Conservation (phyloP, 2,113 vertebrate species). For the Takifugu bimaculatus region DNA sequence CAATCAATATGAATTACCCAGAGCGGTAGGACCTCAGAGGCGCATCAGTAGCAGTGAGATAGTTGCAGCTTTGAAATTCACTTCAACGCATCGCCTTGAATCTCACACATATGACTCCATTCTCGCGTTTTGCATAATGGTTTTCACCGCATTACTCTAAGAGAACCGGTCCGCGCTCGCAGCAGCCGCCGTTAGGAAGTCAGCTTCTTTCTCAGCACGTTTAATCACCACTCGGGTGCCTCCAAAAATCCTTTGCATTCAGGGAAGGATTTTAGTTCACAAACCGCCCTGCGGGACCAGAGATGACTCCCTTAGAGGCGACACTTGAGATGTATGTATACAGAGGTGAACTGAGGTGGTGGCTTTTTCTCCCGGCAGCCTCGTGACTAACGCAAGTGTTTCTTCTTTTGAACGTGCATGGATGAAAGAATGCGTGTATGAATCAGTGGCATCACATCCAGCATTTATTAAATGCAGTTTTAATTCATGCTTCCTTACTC, state of each 20-base stretch:
- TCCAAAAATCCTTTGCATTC: slow-evolving; percentile 3
- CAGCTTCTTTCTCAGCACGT: slow-evolving; percentile 11
- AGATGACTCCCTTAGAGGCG: neutral
- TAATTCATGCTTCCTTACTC: no score
- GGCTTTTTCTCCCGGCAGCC: no score
- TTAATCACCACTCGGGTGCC: slow-evolving; percentile 11
- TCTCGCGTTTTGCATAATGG: slow-evolving; percentile 43
- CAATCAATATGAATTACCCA: slow-evolving; percentile 75
- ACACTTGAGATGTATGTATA: neutral
- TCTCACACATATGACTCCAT: slow-evolving; percentile 43
- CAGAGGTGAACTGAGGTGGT: neutral
- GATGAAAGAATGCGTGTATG: no score
- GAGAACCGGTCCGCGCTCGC: neutral
- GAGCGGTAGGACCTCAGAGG: slow-evolving; percentile 71
- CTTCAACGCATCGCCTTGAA: slow-evolving; percentile 58
- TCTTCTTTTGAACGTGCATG: no score
- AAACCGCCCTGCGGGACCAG: neutral
- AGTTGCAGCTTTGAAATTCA: slow-evolving; percentile 67
- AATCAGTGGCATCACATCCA: no score
- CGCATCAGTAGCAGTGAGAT: slow-evolving; percentile 66
- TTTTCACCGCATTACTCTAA: slow-evolving; percentile 31
- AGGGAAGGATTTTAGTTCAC: neutral
- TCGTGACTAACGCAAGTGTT: no score
- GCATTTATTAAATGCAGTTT: no score
- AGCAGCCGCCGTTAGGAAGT: no score